A percentile compares a stretch with the other conserved stretches of the same genome.
phyloP scores from a whole-genome alignment of 2,113 vertebrate species.

The Numenius arquata region DNA sequence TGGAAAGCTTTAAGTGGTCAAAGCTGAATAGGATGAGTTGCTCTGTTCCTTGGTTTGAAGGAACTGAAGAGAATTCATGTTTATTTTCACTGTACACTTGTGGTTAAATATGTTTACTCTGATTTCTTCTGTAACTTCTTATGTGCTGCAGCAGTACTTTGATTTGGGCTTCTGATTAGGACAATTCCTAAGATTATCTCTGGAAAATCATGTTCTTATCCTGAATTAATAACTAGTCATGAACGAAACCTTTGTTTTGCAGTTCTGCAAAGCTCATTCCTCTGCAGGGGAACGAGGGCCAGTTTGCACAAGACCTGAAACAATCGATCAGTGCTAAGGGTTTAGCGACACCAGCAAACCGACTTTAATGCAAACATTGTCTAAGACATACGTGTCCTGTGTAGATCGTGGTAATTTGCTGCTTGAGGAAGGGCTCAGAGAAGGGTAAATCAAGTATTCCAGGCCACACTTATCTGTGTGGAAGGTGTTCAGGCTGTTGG shows the following conservation, averaged over 20 bases:
- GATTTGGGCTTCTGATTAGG: background rate
- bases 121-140: background rate
- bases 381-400: background rate
- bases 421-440: background rate
- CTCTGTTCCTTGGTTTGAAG: background rate
- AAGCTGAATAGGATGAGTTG: background rate
- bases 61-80: background rate
- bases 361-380: background rate
- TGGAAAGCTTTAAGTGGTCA: background rate
- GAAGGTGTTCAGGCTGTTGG: background rate
- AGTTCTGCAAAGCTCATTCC: background rate
- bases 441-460: background rate
- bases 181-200: background rate
- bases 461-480: background rate
- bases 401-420: background rate
- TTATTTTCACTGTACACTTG: background rate
- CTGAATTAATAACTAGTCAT: background rate
- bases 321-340: background rate
- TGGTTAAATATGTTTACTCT: background rate
- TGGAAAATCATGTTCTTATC: background rate
- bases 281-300: background rate
- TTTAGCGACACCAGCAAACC: background rate
- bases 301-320: background rate
- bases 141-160: background rate
- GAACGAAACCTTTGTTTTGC: background rate